Conservation (phyloP, 2,888 invertebrate species). For the Drosophila subsilvestris region DNA sequence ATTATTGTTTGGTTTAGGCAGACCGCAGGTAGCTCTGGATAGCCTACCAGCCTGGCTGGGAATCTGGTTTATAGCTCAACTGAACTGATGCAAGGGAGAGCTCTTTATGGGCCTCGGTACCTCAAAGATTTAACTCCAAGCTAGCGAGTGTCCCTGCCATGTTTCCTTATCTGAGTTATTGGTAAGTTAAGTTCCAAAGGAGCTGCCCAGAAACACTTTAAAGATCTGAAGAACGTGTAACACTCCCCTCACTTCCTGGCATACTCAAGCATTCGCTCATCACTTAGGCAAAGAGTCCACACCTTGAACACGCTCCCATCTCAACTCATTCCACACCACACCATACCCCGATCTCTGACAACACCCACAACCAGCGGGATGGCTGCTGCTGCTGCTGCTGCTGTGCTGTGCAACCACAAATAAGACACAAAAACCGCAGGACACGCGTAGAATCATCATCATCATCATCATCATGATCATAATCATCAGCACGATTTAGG, state of each 20-base stretch:
- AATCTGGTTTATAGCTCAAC: background rate
- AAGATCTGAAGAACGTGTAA: too few species aligned
- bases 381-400: background rate
- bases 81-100: background rate
- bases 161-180: background rate
- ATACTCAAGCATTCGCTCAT: constrained; percentile 41
- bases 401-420: constrained; percentile 56
- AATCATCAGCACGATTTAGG: constrained; percentile 46
- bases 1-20: constrained; percentile 10
- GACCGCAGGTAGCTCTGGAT: constrained; percentile 23
- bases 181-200: too few species aligned
- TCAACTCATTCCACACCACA: background rate
- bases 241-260: constrained; percentile 26
- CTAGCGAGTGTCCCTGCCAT: too few species aligned
- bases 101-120: too few species aligned
- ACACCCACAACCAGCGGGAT: constrained; percentile 68
- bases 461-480: constrained; percentile 30
- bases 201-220: too few species aligned
- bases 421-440: constrained; percentile 68
- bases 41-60: background rate
- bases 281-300: constrained; percentile 67
- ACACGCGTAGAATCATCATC: constrained; percentile 64
- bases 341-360: background rate
- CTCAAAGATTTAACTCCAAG: background rate
- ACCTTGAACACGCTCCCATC: constrained; percentile 54